Conservation (phyloP, 2,797 vertebrate species). For the Sylvia borin region DNA sequence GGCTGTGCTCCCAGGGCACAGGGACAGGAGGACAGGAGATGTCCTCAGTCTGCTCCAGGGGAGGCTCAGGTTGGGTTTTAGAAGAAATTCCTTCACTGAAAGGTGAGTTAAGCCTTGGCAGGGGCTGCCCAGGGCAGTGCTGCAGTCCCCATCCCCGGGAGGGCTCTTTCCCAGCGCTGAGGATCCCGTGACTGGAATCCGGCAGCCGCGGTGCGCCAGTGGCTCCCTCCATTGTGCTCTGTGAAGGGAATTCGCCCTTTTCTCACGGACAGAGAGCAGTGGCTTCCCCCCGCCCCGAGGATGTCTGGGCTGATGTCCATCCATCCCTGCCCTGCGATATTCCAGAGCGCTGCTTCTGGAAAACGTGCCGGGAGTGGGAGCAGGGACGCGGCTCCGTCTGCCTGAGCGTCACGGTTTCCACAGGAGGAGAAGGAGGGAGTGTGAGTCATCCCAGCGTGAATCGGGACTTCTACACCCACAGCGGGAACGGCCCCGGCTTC, state of each 20-base stretch:
- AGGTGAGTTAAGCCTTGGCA: background rate
- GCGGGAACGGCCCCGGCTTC: background rate
- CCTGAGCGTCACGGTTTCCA: background rate
- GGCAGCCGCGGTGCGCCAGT: background rate
- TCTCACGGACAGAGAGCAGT: background rate
- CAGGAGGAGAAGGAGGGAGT: background rate
- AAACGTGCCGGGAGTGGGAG: background rate
- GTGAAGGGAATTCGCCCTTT: background rate
- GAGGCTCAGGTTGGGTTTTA: background rate
- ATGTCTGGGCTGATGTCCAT: background rate
- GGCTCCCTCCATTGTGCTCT: background rate
- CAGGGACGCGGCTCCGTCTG: background rate
- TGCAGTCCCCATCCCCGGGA: background rate
- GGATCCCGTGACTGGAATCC: background rate
- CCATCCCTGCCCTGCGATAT: background rate
- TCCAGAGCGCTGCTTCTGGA: background rate
- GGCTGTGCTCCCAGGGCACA: background rate
- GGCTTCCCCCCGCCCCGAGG: background rate
- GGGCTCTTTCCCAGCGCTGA: background rate
- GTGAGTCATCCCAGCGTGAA: background rate
- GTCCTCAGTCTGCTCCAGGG: background rate
- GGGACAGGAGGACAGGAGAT: background rate
- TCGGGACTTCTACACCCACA: background rate
- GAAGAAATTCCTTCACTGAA: background rate
- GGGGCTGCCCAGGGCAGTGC: background rate